Percentiles rank a stretch among this genome's conserved stretches.
Conservation (phyloP, 2,113 vertebrate genomes). For the Burhinus oedicnemus region DNA sequence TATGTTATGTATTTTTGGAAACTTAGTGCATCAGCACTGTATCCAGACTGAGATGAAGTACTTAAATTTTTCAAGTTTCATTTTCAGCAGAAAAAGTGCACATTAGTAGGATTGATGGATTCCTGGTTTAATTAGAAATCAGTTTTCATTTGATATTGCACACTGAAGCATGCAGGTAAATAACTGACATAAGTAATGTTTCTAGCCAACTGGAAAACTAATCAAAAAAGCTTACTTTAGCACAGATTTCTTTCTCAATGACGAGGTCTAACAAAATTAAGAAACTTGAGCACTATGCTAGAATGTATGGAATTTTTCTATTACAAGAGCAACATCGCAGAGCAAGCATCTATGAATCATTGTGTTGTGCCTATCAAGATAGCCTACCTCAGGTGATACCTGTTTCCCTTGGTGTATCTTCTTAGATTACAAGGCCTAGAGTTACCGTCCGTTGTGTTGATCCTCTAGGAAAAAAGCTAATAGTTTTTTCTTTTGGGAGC, state of each 20-base stretch:
- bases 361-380: background rate
- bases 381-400: background rate
- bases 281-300: background rate
- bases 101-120: background rate
- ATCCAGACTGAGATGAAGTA: background rate
- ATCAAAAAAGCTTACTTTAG: background rate
- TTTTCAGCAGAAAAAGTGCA: conserved; percentile 6
- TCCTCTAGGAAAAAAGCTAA: background rate
- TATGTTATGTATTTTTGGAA: conserved; percentile 41
- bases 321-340: background rate
- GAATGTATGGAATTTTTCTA: background rate
- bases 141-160: background rate
- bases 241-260: background rate
- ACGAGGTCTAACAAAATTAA: background rate
- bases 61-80: background rate
- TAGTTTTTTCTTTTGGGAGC: background rate
- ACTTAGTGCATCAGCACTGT: background rate
- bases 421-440: background rate
- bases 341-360: background rate
- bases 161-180: background rate
- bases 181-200: background rate
- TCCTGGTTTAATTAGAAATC: conserved; percentile 17
- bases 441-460: background rate
- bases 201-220: background rate
- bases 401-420: background rate